Percentiles rank a stretch among this genome's conserved stretches.
These are phyloP conservation scores for Myiothlypis chrysogaster DNA, from an alignment of 2,797 vertebrate species.

Conservation along the genomic window DNA sequence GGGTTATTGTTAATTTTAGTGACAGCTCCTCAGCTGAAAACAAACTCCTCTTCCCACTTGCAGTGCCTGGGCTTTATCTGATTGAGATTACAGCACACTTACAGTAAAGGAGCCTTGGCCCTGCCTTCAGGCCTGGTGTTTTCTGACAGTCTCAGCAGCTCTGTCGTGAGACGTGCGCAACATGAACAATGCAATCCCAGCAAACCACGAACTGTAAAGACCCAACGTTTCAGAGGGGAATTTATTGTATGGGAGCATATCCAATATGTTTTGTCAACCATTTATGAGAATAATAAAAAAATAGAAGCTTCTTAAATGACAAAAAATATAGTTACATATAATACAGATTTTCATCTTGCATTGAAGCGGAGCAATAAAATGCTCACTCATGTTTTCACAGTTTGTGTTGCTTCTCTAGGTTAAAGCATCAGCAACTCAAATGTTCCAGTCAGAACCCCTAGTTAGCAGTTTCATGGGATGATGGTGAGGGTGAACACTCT, in stretches of 20 bases:
- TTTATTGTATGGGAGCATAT: constrained; percentile 76
- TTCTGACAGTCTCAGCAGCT: not conserved
- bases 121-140: not conserved
- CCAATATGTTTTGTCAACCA: constrained; percentile 64
- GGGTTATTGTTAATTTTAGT: not conserved
- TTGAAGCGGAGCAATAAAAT: constrained; percentile 61
- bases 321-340: constrained; percentile 75
- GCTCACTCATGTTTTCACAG: constrained; percentile 60
- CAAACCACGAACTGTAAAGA: constrained; percentile 53
- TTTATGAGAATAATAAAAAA: constrained; percentile 76
- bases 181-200: constrained; percentile 3
- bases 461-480: not conserved
- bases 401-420: constrained; percentile 50
- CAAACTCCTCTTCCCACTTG: not conserved
- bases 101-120: not conserved
- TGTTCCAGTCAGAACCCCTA: constrained; percentile 17
- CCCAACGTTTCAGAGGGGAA: constrained; percentile 69
- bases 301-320: constrained; percentile 74
- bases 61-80: not conserved
- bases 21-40: not conserved
- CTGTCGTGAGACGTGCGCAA: fast-evolving
- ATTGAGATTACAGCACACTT: not conserved
- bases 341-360: constrained; percentile 71
- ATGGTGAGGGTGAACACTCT: not conserved
- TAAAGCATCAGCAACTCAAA: constrained; percentile 64